These are phyloP conservation scores for Pseudanteris insignis DNA, from an alignment of 2,888 invertebrate genomes.

Conservation along the genomic window DNA sequence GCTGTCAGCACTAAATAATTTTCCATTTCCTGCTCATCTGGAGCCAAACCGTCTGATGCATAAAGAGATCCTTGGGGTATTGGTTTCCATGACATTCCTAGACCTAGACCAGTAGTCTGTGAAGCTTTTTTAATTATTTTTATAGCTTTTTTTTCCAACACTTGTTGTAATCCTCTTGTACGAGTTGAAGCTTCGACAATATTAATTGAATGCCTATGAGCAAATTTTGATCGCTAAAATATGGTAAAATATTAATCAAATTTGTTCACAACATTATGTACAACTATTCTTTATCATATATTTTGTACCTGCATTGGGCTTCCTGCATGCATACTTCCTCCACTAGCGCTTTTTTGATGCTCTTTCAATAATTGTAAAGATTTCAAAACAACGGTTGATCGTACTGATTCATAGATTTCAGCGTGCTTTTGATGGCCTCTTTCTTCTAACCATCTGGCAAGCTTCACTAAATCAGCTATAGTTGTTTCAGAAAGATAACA, in stretches of 20 bases:
- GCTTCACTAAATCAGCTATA: constrained; percentile 77
- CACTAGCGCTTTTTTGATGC: constrained; percentile 81
- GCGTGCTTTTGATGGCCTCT: constrained; percentile 79
- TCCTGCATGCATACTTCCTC: constrained; percentile 75
- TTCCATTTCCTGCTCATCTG: constrained; percentile 83
- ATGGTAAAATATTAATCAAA: neutral
- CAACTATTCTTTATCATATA: neutral
- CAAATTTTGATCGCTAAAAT: constrained; percentile 74
- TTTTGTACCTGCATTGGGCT: constrained; percentile 73
- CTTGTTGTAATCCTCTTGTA: constrained; percentile 84
- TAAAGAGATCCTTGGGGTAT: constrained; percentile 56
- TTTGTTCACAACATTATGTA: too few species aligned
- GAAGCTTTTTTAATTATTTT: constrained; percentile 85
- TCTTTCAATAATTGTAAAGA: constrained; percentile 82
- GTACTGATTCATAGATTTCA: constrained; percentile 77
- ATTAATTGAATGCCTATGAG: constrained; percentile 70
- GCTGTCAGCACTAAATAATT: constrained; percentile 84
- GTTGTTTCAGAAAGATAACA: constrained; percentile 77
- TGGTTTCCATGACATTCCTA: constrained; percentile 73
- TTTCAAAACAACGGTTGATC: constrained; percentile 79
- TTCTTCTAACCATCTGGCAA: constrained; percentile 87
- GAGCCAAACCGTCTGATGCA: constrained; percentile 60
- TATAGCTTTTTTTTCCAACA: constrained; percentile 76
- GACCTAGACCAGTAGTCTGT: constrained; percentile 81
- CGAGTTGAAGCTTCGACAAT: constrained; percentile 76